Percentiles rank a stretch among this genome's conserved stretches.
These are phyloP conservation scores for Enhydra lutris DNA, from an alignment of 2,113 vertebrate species.

Conservation along the genomic window DNA sequence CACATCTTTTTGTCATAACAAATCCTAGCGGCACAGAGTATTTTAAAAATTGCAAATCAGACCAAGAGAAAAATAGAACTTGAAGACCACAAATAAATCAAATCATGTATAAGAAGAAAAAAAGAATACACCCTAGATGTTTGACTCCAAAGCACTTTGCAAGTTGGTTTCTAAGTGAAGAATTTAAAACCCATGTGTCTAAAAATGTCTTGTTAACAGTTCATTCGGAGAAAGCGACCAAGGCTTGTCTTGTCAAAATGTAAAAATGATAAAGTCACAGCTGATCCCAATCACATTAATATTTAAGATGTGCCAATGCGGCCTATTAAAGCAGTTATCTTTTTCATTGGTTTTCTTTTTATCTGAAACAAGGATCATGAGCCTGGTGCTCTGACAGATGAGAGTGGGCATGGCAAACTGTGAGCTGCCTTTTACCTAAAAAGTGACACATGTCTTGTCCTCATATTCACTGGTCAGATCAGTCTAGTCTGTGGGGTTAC, in stretches of 20 bases:
- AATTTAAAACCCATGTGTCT: neutral
- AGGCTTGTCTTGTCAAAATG: neutral
- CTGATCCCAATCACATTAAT: neutral
- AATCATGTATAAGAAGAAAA: neutral
- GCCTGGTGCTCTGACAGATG: rapidly evolving
- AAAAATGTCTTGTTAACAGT: neutral
- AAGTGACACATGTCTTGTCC: neutral
- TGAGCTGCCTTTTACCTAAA: neutral
- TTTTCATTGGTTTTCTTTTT: neutral
- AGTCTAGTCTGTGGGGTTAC: neutral
- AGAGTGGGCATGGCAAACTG: rapidly evolving
- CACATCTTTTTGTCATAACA: slow-evolving; percentile 32
- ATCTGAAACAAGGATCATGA: neutral
- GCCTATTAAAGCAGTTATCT: neutral
- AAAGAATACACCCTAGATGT: neutral
- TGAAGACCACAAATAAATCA: slow-evolving; percentile 29
- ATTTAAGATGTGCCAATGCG: neutral
- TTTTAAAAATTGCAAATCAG: slow-evolving; percentile 36
- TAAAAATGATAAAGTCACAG: neutral
- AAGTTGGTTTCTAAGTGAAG: neutral
- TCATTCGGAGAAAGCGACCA: neutral
- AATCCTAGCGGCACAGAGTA: neutral
- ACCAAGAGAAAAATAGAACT: neutral
- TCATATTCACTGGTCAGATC: neutral
- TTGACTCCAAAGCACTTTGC: neutral